These are phyloP conservation scores for Pseudococcus viburni DNA, from an alignment of 2,888 invertebrate genomes.

Conservation along the genomic window DNA sequence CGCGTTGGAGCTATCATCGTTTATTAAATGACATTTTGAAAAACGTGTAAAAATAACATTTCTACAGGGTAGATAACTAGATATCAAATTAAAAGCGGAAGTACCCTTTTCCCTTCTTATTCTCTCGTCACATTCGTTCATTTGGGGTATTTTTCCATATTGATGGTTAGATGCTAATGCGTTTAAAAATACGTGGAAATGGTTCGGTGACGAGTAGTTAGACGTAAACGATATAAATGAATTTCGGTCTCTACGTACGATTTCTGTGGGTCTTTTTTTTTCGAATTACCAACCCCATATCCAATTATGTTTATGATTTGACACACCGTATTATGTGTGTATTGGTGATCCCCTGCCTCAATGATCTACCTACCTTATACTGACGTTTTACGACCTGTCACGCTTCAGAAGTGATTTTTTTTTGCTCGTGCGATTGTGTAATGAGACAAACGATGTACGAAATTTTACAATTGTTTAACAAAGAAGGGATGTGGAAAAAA, in stretches of 20 bases:
- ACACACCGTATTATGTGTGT: background rate
- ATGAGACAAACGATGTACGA: conserved; percentile 3
- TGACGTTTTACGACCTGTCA: conserved; percentile 37
- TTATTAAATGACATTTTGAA: background rate
- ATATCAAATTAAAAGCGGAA: background rate
- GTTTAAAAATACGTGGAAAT: background rate
- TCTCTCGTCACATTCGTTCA: background rate
- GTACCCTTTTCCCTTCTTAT: background rate
- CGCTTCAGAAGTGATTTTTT: conserved; percentile 22
- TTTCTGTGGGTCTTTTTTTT: background rate
- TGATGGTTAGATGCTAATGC: too few relatives aligned
- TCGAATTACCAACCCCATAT: background rate
- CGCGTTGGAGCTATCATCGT: background rate
- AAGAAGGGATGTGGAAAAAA: background rate
- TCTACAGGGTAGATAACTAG: background rate
- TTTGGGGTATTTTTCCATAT: too few relatives aligned
- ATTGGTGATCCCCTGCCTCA: background rate
- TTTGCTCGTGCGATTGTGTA: background rate
- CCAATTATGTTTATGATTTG: background rate
- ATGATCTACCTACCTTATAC: background rate
- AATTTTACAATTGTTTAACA: background rate
- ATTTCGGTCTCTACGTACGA: background rate
- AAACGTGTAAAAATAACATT: background rate
- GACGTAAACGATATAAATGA: background rate
- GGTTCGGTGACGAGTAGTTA: background rate